Evolutionary conservation across 92 coral and sea anemone genomes (phyloP).

Genomic region (Galaxea fascicularis): DNA sequence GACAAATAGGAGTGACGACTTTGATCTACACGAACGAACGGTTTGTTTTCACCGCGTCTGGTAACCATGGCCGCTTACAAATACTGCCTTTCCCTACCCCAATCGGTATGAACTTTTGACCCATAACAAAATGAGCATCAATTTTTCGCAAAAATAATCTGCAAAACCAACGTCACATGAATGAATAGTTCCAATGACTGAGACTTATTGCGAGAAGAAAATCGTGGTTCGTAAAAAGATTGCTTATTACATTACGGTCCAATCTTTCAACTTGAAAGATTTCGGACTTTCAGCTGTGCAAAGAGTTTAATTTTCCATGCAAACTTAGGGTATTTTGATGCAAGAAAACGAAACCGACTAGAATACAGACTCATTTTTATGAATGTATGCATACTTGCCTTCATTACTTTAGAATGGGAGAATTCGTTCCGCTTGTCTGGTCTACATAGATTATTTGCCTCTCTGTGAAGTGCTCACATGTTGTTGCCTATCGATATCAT

Average conservation of each 20-base stretch:
- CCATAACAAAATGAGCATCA: too few species aligned
- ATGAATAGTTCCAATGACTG: not conserved
- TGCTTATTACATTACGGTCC: too few species aligned
- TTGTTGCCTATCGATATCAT: not conserved
- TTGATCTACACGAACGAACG: not conserved
- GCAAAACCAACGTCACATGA: not conserved
- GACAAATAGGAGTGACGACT: not conserved
- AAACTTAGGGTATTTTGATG: not conserved
- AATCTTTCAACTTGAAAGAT: too few species aligned
- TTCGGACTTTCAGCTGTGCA: too few species aligned
- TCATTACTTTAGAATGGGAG: not conserved
- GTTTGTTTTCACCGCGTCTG: conserved; percentile 54
- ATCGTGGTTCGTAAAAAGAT: too few species aligned
- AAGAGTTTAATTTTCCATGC: too few species aligned
- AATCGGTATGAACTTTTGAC: not conserved
- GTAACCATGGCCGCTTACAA: conserved; percentile 15
- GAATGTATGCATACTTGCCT: conserved; percentile 5
- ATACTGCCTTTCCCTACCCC: conserved; percentile 9
- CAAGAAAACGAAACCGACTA: not conserved
- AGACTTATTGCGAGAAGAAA: too few species aligned
- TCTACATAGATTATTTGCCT: not conserved
- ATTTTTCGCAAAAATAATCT: not conserved
- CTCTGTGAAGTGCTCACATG: not conserved
- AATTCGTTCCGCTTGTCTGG: conserved; percentile 23
- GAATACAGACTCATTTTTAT: not conserved